Evolutionary conservation across 2,113 vertebrate genomes (phyloP), one percentile per base, ranked within the genome.

Genomic region (Ploceus nigricollis): DNA sequence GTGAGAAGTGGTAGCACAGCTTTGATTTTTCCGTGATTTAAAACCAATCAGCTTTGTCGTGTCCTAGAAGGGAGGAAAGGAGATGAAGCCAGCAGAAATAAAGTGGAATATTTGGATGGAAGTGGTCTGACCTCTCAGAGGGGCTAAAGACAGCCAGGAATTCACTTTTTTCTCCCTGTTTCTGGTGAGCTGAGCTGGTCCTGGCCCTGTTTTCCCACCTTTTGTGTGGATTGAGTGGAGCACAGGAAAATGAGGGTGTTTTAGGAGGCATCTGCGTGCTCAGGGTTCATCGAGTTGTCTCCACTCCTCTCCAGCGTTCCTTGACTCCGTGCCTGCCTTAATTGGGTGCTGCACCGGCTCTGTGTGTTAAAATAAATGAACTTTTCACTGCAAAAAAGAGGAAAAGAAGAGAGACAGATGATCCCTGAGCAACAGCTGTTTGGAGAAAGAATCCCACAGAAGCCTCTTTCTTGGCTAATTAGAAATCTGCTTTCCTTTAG

Each of bases 401-500:
- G 90, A 56, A 71, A 89, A 95, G 73, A 77, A 86, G 89, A 82
- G 48, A 88, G 95, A 94, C 87, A 77, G 80, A 82, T 72, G 90
- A 94, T 85, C 91, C 88, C 91, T 91, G 28, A 47, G 81, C 76
- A 91, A 39, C 93, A 75, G 87, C 89, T 96, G 95, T 90, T 93
- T 69, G 75, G 71, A 96, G 89, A 94, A 92, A 92, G 89, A 90
- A 93, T 84, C 85, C 76, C 90, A 65, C 79, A 70, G 66, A 92
- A 96, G 91, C 89, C 10, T 10, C 92, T 94, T 91, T 78, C 77
- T 83, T 93, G 63, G 37, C 94, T 97, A 95, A 93, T 98, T 98
- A 98, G 97, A 98, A 97, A 95, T 90, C 95, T 96, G 95, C 86
- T 88, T 97, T 88, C 94, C 90, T 97, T 93, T 87, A 95, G 97